These are phyloP conservation scores for Schizaphis graminum DNA, from an alignment of 2,888 invertebrate species.

Conservation along the genomic window DNA sequence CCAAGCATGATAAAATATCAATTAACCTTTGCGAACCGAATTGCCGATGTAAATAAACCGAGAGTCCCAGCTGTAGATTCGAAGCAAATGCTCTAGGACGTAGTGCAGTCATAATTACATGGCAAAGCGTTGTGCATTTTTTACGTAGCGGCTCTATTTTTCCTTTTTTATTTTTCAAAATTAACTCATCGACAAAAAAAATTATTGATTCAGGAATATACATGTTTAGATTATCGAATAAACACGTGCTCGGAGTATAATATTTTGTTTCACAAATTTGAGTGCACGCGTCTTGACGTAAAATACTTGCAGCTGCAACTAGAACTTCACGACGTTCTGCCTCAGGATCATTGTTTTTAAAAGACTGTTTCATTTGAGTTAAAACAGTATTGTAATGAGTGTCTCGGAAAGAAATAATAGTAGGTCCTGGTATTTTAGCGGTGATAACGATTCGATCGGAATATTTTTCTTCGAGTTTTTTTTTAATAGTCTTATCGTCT, in stretches of 20 bases:
- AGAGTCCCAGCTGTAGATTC: neutral
- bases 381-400: no score
- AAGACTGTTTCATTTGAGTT: no score
- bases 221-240: neutral
- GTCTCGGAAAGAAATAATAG: no score
- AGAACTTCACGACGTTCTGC: neutral
- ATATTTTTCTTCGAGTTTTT: no score
- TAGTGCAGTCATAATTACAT: neutral
- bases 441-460: no score
- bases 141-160: neutral
- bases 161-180: neutral
- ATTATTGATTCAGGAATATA: neutral
- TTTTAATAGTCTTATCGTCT: no score
- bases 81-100: neutral
- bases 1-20: neutral
- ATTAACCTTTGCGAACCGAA: neutral
- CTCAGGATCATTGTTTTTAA: no score
- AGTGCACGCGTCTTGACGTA: neutral
- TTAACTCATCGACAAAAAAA: neutral
- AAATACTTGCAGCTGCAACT: neutral
- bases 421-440: no score
- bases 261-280: conserved; percentile 1
- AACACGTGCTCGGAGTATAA: neutral
- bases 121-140: neutral
- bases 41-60: neutral